Conservation (phyloP, 2,797 vertebrate species). For the Poeciliopsis gracilis region DNA sequence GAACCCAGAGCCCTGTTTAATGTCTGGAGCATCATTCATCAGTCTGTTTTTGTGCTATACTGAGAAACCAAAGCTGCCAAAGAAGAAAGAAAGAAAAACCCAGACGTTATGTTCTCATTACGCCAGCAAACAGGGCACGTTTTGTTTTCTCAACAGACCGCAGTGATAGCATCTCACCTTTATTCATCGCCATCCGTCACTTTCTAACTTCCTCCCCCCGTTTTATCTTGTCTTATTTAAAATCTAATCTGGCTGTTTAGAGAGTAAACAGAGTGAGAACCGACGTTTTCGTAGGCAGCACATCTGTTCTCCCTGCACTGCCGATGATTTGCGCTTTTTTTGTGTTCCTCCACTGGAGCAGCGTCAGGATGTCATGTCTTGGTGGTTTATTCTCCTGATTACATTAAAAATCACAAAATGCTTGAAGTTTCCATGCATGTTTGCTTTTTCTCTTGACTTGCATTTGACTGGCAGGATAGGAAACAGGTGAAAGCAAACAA, state of each 20-base stretch:
- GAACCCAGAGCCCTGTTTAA: constrained; percentile 20
- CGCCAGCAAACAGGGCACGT: constrained; percentile 7
- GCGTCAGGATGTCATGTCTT: background rate
- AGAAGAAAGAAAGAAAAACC: constrained; percentile 30
- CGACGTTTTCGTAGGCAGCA: constrained; percentile 29
- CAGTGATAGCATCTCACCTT: constrained; percentile 33
- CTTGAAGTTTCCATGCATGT: background rate
- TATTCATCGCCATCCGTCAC: constrained; percentile 54
- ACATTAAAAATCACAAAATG: constrained; percentile 3
- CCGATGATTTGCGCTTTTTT: constrained; percentile 52
- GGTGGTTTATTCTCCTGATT: constrained; percentile 13
- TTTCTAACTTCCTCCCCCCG: constrained; percentile 20
- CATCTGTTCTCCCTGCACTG: constrained; percentile 46
- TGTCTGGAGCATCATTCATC: constrained; percentile 32
- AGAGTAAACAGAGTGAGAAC: constrained; percentile 73
- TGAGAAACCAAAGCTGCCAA: constrained; percentile 17
- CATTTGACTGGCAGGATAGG: background rate
- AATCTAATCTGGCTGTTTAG: constrained; percentile 73
- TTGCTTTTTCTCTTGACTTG: background rate
- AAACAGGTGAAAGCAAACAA: constrained; percentile 2
- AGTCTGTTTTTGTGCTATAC: constrained; percentile 17
- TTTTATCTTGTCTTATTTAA: constrained; percentile 48
- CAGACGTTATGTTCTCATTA: constrained; percentile 38
- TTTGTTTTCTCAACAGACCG: constrained; percentile 29
- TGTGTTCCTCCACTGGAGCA: constrained; percentile 16